Evolutionary conservation across 1,140 invertebrate species (phyloP).

Genomic region (Megathymus violae): DNA sequence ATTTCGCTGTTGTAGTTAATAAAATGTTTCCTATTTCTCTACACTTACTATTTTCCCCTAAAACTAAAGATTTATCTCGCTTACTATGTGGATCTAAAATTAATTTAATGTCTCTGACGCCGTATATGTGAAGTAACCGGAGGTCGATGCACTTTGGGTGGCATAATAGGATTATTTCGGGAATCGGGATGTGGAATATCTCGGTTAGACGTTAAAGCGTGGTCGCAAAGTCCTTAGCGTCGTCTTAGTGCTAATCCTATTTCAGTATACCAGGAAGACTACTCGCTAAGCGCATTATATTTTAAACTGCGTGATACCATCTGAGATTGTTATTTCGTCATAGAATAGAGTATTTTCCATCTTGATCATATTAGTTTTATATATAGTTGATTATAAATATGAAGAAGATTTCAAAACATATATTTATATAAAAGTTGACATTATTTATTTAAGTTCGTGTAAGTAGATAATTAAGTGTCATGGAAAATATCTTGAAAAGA

Average conservation of each 20-base stretch:
- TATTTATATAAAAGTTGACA: too few species aligned
- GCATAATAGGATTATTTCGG: constrained; percentile 58
- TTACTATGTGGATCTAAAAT: constrained; percentile 48
- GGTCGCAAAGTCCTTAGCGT: constrained; percentile 25
- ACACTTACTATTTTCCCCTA: background rate
- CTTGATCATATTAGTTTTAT: too few species aligned
- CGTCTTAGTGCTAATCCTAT: constrained; percentile 1
- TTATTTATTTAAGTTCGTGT: too few species aligned
- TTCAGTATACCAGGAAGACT: background rate
- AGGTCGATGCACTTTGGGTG: constrained; percentile 57
- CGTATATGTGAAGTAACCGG: constrained; percentile 41
- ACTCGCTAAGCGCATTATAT: background rate
- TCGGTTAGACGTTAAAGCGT: constrained; percentile 39
- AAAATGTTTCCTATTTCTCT: background rate
- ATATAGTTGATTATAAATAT: too few species aligned
- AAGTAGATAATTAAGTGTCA: too few species aligned
- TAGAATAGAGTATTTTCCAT: too few species aligned
- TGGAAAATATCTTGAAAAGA: too few species aligned
- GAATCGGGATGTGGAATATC: constrained; percentile 45
- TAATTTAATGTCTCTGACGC: constrained; percentile 55
- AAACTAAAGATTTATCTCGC: constrained; percentile 24
- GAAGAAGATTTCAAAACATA: too few species aligned
- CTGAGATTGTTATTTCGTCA: background rate
- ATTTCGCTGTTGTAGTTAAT: too few species aligned
- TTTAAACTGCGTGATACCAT: too few species aligned